These are phyloP conservation scores for Entomyzon cyanotis DNA, from an alignment of 2,113 vertebrate genomes.

Conservation along the genomic window DNA sequence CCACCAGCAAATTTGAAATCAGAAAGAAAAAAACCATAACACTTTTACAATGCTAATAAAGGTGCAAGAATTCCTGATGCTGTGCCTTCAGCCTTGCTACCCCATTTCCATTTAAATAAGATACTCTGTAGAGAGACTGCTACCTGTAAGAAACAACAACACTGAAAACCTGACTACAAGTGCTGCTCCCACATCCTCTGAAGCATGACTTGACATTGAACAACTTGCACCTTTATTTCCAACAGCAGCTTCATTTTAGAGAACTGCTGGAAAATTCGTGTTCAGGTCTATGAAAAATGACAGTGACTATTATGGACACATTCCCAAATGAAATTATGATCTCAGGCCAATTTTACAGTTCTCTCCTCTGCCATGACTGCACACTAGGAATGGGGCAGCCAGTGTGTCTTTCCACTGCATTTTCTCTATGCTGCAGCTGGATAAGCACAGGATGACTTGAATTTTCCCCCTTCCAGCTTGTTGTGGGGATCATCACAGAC, in stretches of 20 bases:
- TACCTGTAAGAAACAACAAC: neutral
- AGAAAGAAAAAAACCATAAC: neutral
- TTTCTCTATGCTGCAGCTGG: neutral
- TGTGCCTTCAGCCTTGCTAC: neutral
- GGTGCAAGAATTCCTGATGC: neutral
- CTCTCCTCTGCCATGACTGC: neutral
- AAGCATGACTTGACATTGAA: neutral
- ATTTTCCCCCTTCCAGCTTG: neutral
- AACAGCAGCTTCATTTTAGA: conserved; percentile 5
- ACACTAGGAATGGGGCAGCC: neutral
- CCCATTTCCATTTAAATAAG: neutral
- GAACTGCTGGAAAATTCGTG: conserved; percentile 20
- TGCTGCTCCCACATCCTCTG: neutral
- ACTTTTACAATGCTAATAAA: neutral
- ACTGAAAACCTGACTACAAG: neutral
- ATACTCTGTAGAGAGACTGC: neutral
- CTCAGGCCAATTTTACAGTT: neutral
- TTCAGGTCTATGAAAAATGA: conserved; percentile 15
- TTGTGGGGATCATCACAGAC: neutral
- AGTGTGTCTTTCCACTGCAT: neutral
- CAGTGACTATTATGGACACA: neutral
- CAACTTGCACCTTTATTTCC: neutral
- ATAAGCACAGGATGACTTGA: neutral
- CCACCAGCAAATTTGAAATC: neutral
- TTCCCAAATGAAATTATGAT: neutral